A percentile compares a stretch with the other conserved stretches of the same genome.
phyloP scores from a whole-genome alignment of 2,113 vertebrate genomes.

The Coturnix japonica region DNA sequence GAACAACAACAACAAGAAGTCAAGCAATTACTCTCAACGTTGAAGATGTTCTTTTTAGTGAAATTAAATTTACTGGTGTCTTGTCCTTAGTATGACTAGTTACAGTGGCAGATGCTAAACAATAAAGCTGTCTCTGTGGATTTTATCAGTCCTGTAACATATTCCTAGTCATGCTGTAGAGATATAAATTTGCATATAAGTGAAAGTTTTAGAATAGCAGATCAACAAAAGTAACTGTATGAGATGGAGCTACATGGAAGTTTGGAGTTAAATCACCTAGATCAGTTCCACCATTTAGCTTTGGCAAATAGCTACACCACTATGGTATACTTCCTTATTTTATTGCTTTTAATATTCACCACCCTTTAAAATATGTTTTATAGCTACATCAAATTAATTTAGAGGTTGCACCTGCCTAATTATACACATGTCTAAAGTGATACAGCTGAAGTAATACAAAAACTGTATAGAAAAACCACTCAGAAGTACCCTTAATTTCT shows the following conservation, averaged over 20 bases:
- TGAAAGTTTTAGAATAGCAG: not conserved
- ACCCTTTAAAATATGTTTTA: not conserved
- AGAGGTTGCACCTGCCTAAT: not conserved
- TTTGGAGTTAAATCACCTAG: not conserved
- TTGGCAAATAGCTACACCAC: not conserved
- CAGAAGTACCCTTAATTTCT: not conserved
- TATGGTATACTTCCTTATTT: not conserved
- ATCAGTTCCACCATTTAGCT: not conserved
- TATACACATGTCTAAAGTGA: not conserved
- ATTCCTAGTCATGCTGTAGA: not conserved
- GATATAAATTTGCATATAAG: not conserved
- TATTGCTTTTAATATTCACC: not conserved
- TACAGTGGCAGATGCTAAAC: not conserved
- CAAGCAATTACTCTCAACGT: not conserved
- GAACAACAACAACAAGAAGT: not conserved
- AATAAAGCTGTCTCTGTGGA: not conserved
- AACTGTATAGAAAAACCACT: not conserved
- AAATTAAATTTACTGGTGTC: not conserved
- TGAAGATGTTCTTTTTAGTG: not conserved
- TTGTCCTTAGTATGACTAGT: not conserved
- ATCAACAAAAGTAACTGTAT: not conserved
- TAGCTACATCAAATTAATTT: not conserved
- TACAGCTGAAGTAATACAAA: not conserved
- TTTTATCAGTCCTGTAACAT: not conserved
- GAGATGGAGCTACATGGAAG: not conserved